A percentile compares a stretch with the other conserved stretches of the same genome.
phyloP scores from a whole-genome alignment of 2,113 vertebrate species.

The Hymenochirus boettgeri region DNA sequence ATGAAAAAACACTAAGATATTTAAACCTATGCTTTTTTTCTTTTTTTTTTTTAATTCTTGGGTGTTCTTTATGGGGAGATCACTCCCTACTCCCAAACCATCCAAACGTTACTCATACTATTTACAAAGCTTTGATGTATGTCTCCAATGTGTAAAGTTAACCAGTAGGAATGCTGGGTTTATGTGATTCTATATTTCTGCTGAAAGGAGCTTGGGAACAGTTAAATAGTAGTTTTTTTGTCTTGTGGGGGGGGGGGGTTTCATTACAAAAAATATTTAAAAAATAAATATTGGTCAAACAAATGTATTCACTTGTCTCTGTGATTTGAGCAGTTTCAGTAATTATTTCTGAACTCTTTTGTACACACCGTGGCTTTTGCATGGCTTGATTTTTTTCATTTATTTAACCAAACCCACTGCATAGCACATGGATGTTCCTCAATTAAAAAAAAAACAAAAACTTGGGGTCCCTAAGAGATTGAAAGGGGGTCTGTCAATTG shows the following conservation, averaged over 20 bases:
- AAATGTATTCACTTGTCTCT: too few relatives aligned
- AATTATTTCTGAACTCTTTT: too few relatives aligned
- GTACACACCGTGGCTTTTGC: too few relatives aligned
- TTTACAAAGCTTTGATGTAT: constrained; percentile 78
- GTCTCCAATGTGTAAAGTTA: constrained; percentile 69
- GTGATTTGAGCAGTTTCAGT: too few relatives aligned
- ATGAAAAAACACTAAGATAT: constrained; percentile 73
- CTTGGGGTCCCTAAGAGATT: constrained; percentile 58
- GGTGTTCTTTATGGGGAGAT: constrained; percentile 71
- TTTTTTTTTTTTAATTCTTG: constrained; percentile 74
- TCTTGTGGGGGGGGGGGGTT: too few relatives aligned
- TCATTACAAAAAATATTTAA: too few relatives aligned
- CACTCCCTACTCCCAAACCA: constrained; percentile 53
- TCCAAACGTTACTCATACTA: constrained; percentile 73
- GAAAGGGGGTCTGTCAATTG: constrained; percentile 46
- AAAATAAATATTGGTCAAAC: too few relatives aligned
- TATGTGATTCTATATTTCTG: constrained; percentile 62
- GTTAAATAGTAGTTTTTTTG: too few relatives aligned
- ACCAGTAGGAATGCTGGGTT: constrained; percentile 66
- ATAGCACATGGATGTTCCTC: too few relatives aligned
- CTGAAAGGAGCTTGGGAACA: constrained; percentile 55
- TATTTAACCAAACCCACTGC: too few relatives aligned
- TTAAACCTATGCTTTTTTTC: constrained; percentile 67
- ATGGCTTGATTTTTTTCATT: too few relatives aligned
- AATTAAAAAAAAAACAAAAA: too few relatives aligned